Base-by-base conservation (phyloP, 2,797 vertebrate species). In the Pygocentrus nattereri region DNA sequence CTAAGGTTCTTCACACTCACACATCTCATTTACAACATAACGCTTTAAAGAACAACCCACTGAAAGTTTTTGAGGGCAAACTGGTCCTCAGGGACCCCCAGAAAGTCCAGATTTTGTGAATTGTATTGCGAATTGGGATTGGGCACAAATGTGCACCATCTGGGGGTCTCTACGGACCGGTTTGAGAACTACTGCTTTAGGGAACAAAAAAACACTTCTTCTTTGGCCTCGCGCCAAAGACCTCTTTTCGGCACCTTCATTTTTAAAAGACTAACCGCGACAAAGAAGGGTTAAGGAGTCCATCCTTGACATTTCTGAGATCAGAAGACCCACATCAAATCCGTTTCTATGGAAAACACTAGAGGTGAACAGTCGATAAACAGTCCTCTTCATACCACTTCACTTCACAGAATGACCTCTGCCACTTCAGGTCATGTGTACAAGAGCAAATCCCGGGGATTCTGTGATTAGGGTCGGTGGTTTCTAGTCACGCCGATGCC, bases 401-500 rank as follows among this genome's bases (percentile, higher is more conserved):
- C 31, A 13, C 44, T 50, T 52, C 31, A 13, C 44, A 76, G 44
- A 19, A 34, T 50, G 23, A 64, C 44, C 59, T 50, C 25, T 13
- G 15, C 25, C 44, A 50, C 74, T n/a, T 56, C 54, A 54, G 23
- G 70, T 5, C 70, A 54, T 13, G 1, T 54, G 69, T 2, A 31
- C 25, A 54, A 30, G 27, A 13, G 21, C 30, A 56, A 50, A 31
- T 10, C 54, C 18, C 38, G 3, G 56, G 30, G 50, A 23, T 38
- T 56, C 50, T n/a, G 12, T n/a, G 19, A 56, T 73, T 73, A 21
- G 12, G 19, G 19, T 56, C 50, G 21, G 34, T 19, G 70, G 50
- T 73, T 73, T 73, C 50, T 56, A 2, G 50, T 49, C 54, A 71
- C 25, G 15, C 52, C 23, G 21, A 71, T 50, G 44, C 79, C 15